phyloP scores from a whole-genome alignment of 1,140 invertebrate genomes.

The Olivierus martensii region DNA sequence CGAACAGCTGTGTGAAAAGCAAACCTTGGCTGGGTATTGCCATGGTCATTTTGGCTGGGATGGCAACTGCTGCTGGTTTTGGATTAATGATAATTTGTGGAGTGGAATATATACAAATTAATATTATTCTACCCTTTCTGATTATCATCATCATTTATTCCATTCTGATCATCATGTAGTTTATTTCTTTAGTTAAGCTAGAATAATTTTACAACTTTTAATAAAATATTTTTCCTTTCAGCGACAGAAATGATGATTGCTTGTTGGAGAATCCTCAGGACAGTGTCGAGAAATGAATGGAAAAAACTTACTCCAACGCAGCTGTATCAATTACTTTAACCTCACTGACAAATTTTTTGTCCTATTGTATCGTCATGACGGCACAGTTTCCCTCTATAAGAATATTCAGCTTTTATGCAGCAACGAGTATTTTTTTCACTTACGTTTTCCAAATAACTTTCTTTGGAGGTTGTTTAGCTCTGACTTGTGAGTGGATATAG shows the following conservation, averaged over 20 bases:
- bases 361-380: conserved; percentile 87
- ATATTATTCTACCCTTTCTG: too few relatives aligned
- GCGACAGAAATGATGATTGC: conserved; percentile 92
- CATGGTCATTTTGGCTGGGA: conserved; percentile 73
- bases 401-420: conserved; percentile 93
- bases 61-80: conserved; percentile 78
- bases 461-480: conserved; percentile 76
- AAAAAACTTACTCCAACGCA: conserved; percentile 75
- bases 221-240: conserved; percentile 25
- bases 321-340: conserved; percentile 96
- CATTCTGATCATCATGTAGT: conserved; percentile 88
- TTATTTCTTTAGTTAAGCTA: too few relatives aligned
- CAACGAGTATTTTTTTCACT: conserved; percentile 77
- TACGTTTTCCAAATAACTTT: conserved; percentile 91
- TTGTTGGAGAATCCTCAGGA: conserved; percentile 65
- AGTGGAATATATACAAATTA: conserved; percentile 84
- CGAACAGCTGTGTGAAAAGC: conserved; percentile 68
- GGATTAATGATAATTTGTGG: conserved; percentile 77
- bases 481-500: conserved; percentile 79
- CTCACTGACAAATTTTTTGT: conserved; percentile 88
- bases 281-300: conserved; percentile 69
- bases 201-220: too few relatives aligned
- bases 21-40: conserved; percentile 82
- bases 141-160: conserved; percentile 81
- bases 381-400: conserved; percentile 86